Evolutionary conservation across 2,797 vertebrate genomes (phyloP).

Genomic region (Acrossocheilus fasciatus): DNA sequence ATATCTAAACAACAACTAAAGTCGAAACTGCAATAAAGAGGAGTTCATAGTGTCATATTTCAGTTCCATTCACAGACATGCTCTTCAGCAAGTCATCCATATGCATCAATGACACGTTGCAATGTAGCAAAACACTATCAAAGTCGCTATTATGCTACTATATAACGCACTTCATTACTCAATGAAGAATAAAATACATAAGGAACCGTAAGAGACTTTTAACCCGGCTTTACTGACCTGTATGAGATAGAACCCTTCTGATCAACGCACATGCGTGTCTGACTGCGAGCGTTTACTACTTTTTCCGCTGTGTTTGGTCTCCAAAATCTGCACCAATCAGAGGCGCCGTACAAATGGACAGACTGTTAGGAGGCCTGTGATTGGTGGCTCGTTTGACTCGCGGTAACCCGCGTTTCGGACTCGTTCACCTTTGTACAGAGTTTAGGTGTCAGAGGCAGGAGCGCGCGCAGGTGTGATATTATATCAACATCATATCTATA

Average conservation of each 20-base stretch:
- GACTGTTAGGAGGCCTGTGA: constrained; percentile 25
- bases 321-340: constrained; percentile 48
- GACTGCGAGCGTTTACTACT: background rate
- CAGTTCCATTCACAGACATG: background rate
- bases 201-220: fast-evolving
- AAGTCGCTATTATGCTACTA: too few species aligned
- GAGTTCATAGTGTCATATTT: background rate
- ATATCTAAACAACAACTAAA: background rate
- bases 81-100: background rate
- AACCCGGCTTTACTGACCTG: constrained; percentile 15
- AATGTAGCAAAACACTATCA: background rate
- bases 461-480: constrained; percentile 17
- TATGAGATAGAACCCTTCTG: background rate
- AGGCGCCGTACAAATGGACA: constrained; percentile 1
- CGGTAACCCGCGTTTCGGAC: background rate
- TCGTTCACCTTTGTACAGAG: constrained; percentile 57
- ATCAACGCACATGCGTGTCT: background rate
- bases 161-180: background rate
- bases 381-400: constrained; percentile 37
- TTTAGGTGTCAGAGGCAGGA: background rate
- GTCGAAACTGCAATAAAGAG: background rate
- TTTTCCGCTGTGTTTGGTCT: background rate
- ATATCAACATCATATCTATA: background rate
- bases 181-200: too few species aligned
- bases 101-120: background rate